A percentile compares a stretch with the other conserved stretches of the same genome.
Conservation (phyloP, 2,797 vertebrate genomes). For the Rhabdophis nuchalis region DNA sequence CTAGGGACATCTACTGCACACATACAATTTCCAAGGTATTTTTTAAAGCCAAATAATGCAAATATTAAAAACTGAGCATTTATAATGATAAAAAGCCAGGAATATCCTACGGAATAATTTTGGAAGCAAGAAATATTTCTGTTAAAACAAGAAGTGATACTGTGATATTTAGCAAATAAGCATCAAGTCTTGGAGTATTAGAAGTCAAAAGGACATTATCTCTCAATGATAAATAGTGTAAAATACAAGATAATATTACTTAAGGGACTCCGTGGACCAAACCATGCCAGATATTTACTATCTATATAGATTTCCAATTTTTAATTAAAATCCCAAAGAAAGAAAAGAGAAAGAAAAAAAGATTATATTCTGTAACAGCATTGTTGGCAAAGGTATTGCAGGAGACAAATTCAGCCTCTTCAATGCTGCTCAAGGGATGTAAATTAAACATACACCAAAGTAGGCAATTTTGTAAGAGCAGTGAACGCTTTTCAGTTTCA, state of each 20-base stretch:
- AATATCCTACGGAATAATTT: background rate
- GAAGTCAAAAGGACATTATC: slow-evolving; percentile 23
- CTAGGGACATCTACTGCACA: background rate
- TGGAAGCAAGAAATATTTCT: slow-evolving; percentile 4
- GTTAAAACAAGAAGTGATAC: slow-evolving; percentile 15
- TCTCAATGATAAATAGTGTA: slow-evolving; percentile 18
- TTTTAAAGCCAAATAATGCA: background rate
- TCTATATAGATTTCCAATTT: slow-evolving; percentile 21
- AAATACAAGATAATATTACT: slow-evolving; percentile 29
- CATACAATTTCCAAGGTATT: background rate
- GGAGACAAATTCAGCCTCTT: slow-evolving; percentile 40
- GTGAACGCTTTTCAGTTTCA: slow-evolving; percentile 43
- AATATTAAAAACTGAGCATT: slow-evolving; percentile 7
- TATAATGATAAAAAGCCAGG: background rate
- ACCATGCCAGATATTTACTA: slow-evolving; percentile 21
- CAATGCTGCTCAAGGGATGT: slow-evolving; percentile 29
- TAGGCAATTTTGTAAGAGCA: slow-evolving; percentile 46
- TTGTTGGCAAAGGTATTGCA: slow-evolving; percentile 22
- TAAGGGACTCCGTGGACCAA: slow-evolving; percentile 8
- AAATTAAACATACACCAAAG: slow-evolving; percentile 42
- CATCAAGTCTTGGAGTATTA: slow-evolving; percentile 1
- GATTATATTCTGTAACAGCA: slow-evolving; percentile 21
- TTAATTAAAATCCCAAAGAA: slow-evolving; percentile 40
- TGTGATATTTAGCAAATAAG: slow-evolving; percentile 23
- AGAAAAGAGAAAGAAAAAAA: background rate